These are phyloP conservation scores for Brachionus calyciflorus DNA, from an alignment of 1,140 invertebrate species.

Conservation along the genomic window DNA sequence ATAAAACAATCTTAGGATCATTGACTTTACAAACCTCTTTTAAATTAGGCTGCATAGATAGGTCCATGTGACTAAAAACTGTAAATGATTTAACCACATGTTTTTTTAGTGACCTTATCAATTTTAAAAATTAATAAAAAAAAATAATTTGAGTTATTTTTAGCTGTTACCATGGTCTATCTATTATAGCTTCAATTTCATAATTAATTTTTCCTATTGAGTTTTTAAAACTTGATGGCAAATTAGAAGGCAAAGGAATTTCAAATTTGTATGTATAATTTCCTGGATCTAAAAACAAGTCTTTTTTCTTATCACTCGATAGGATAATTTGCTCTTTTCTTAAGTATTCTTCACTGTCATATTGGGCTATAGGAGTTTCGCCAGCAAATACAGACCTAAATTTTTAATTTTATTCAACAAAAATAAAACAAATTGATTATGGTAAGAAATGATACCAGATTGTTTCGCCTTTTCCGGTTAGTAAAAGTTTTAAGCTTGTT, in stretches of 20 bases:
- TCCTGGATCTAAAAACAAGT: not conserved
- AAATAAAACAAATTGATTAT: too few species aligned
- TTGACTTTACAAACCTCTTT: not conserved
- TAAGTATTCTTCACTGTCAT: too few species aligned
- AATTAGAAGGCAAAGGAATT: not conserved
- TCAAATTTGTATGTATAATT: not conserved
- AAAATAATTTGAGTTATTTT: too few species aligned
- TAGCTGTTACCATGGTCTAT: not conserved
- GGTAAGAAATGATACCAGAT: too few species aligned
- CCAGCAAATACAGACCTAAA: too few species aligned
- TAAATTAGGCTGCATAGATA: constrained; percentile 49
- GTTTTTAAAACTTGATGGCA: not conserved
- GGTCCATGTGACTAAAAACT: constrained; percentile 54
- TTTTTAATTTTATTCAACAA: too few species aligned
- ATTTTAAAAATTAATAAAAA: too few species aligned
- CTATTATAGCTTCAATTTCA: not conserved
- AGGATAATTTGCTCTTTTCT: too few species aligned
- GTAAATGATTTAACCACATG: constrained; percentile 53
- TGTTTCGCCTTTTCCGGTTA: too few species aligned
- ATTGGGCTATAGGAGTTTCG: too few species aligned
- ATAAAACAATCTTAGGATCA: not conserved
- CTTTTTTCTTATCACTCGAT: too few species aligned
- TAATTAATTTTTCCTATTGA: not conserved
- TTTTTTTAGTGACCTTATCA: constrained; percentile 51
- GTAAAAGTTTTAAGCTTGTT: too few species aligned